phyloP scores from a whole-genome alignment of 2,888 invertebrate species.

The Palloptera scutellata region DNA sequence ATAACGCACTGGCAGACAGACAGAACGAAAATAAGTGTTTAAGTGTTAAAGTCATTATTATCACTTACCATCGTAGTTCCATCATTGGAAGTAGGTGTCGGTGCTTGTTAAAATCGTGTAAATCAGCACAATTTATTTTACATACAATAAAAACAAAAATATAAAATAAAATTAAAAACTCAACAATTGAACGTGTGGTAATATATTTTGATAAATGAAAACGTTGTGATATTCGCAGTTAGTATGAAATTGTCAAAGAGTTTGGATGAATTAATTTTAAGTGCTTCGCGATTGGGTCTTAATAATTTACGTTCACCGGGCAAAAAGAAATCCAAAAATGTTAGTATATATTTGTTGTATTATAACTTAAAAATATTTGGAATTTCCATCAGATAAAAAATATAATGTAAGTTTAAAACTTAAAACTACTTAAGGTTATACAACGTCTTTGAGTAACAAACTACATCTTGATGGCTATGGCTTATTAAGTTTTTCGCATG shows the following conservation, averaged over 20 bases:
- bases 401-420: too few species aligned
- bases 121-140: too few species aligned
- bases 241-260: slow-evolving; percentile 64
- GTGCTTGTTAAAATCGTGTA: too few species aligned
- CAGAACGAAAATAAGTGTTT: not conserved
- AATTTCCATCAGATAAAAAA: too few species aligned
- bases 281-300: slow-evolving; percentile 62
- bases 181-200: not conserved
- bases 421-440: too few species aligned
- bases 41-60: not conserved
- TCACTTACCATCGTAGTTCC: too few species aligned
- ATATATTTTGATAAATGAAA: slow-evolving; percentile 18
- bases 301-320: slow-evolving; percentile 57
- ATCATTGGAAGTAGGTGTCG: not conserved
- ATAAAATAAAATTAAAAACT: slow-evolving; percentile 16
- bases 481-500: too few species aligned
- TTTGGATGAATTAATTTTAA: slow-evolving; percentile 63
- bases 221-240: slow-evolving; percentile 28
- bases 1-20: too few species aligned
- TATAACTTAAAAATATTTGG: too few species aligned
- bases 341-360: slow-evolving; percentile 45
- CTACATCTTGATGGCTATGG: too few species aligned
- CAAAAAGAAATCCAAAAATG: slow-evolving; percentile 61
- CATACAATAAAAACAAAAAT: slow-evolving; percentile 18
- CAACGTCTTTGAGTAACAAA: too few species aligned